Evolutionary conservation across 2,113 vertebrate species (phyloP), one percentile per base, ranked within the genome.

Genomic region (Hepsetus odoe): DNA sequence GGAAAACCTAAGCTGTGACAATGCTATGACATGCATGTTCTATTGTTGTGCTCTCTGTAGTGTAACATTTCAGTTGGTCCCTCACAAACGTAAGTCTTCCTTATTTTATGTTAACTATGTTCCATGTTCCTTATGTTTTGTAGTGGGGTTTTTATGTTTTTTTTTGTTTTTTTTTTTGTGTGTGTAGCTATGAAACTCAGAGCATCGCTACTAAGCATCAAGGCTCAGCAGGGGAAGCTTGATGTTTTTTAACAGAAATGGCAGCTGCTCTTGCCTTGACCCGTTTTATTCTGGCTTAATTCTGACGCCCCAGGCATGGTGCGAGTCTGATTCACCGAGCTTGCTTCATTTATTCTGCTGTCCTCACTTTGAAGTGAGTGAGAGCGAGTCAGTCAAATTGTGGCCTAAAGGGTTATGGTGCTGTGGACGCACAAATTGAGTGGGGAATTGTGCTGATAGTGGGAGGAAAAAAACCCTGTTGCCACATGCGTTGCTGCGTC

Each of bases 231-330:
- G 10, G 30, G 28, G 32, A 7, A 20, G 46, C 46, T 32, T 62
- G 32, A 55, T 40, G 35, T 49, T 67, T 74, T 77, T 33, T n/a
- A 24, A 61, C 26, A 38, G 62, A 82, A 61, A 69, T 40, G 42
- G n/a, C 69, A 77, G 32, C 51, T 40, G 20, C 38, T 53, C 68
- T 74, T 58, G 28, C 35, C 56, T 58, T 79, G 71, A 71, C 81
- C 81, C 71, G 26, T 59, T 74, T 62, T 26, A 55, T 51, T 68
- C 76, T 35, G 4, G 30, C 33, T 74, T 75, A 16, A 71, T 76
- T 62, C 33, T 24, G 30, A 62, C 38, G 26, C 28, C 66, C 11
- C 24, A 53, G 65, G 75, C 55, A 56, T 59, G 26, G 75, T 46
- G 20, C 24, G 38, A 71, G 18, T 38, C 66, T 32, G 72, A 75